Base-by-base conservation (phyloP, 1,140 invertebrate genomes). In the Uloborus diversus region DNA sequence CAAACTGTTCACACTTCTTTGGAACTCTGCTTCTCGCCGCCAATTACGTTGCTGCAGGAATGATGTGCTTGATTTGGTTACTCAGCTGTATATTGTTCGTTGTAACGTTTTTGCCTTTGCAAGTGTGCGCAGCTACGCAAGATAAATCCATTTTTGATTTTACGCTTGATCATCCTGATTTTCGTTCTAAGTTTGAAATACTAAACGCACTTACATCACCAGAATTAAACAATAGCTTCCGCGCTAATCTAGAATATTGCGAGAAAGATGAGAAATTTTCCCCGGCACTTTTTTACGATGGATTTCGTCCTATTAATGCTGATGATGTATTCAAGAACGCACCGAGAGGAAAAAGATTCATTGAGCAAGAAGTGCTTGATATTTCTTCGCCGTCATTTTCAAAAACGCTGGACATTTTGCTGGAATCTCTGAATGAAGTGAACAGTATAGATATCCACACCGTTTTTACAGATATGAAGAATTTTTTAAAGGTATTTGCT, bases 71-170 rank as follows among this genome's bases (percentile, higher is more conserved):
- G 2, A 37, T 20, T 37, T 78, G 73, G 47, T 30, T 28, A 1
- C 3, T n/a, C 11, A 28, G 47, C 5, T 7, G 33, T n/a, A 11
- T 78, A 17, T 25, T 66, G 23, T 78, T 78, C 25, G n/a, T 78
- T 13, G 2, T 66, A 14, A 28, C 61, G 0, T 9, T 35, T 1
- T 0, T 65, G 11, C 61, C 73, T 5, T 9, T 53, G 11, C 5
- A 5, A 0, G 14, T 51, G 11, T 78, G 73, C 27, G n/a, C 9
- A 3, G 20, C 61, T 13, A 30, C 32, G 23, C 33, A 57, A 17
- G 61, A 78, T 28, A 9, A 32, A n/a, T 42, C 23, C 3, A 37
- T 78, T 23, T 65, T 78, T 2, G 62, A 65, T 14, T 7, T 57
- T 9, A 78, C 73, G 3, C 4, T 78, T 0, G 73, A 78, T 23